Percentiles rank a stretch among this genome's conserved stretches.
phyloP scores from a whole-genome alignment of 2,888 invertebrate species.

The Dysmachus trigonus region DNA sequence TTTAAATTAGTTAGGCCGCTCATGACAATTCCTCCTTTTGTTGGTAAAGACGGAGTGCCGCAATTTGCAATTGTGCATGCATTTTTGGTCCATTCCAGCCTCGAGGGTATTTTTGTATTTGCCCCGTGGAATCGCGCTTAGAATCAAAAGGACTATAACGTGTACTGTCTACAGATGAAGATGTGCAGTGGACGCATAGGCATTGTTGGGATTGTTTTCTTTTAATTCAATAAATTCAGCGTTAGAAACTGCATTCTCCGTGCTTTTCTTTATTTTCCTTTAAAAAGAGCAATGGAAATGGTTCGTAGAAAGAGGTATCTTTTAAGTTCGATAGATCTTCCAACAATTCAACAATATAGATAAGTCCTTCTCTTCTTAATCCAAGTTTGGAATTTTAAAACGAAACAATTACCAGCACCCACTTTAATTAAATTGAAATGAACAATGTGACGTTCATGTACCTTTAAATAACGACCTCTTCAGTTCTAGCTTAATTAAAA shows the following conservation, averaged over 20 bases:
- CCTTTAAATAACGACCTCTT: not conserved
- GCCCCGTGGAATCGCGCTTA: not conserved
- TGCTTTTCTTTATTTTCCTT: not conserved
- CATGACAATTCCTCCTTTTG: slow-evolving; percentile 10
- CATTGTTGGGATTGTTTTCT: not conserved
- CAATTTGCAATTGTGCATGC: not conserved
- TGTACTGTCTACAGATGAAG: not conserved
- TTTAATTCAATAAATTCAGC: slow-evolving; percentile 24
- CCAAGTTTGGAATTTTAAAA: not conserved
- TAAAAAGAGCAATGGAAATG: not conserved
- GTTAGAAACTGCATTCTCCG: not conserved
- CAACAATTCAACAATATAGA: not conserved
- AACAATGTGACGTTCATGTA: not conserved
- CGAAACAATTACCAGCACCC: not conserved
- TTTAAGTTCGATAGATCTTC: not conserved
- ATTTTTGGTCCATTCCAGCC: slow-evolving; percentile 27
- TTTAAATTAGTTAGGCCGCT: slow-evolving; percentile 30
- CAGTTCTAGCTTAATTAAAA: not conserved
- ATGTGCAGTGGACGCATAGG: not conserved
- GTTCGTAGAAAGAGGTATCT: not conserved
- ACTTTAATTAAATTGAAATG: not conserved
- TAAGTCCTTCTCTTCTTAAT: not conserved
- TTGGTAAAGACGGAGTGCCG: not conserved
- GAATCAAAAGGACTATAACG: not conserved
- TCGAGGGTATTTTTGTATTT: not conserved